Base-by-base conservation (phyloP, 2,797 vertebrate genomes). In the Takifugu ocellatus region DNA sequence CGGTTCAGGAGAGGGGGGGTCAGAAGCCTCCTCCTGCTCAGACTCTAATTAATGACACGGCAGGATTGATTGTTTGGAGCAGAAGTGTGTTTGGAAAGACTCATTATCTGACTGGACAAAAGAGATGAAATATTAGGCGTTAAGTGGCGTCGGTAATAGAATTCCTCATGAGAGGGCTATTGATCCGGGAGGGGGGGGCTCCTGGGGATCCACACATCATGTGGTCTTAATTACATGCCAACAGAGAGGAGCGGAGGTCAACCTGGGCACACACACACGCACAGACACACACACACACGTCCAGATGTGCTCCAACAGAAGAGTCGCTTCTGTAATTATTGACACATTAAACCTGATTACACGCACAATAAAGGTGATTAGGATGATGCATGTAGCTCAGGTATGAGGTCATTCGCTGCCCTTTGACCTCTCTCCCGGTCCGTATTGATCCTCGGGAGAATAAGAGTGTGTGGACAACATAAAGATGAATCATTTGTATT, bases 101-200 rank as follows among this genome's bases (percentile, higher is more conserved):
- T 90, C 87, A 86, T 89, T 84, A 85, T 89, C 82, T 47, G 68
- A 77, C 84, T 76, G 85, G 83, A 89, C 87, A 80, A 87, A 89
- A 87, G 85, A 87, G 83, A 84, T 92, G 90, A 90, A 91, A 91
- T 91, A 90, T 91, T 89, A 92, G 89, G 82, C 86, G 88, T 84
- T 91, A 91, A 92, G 90, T 90, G 86, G 88, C 52, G 25, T 74
- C 75, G 81, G 88, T 91, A 92, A 92, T 88, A 83, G 83, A 89
- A 90, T 87, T 87, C 89, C 84, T 87, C 82, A 74, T 85, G 80
- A 89, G 88, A 88, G 87, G 78, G 82, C 72, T 88, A 91, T 92
- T 89, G 91, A 93, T 92, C 87, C 77, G 84, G 71, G 72, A 66
- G 77, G 58, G 78, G 29, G 5, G 74, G 67, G 72, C 88, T 79